These are phyloP conservation scores for Dolichotis patagonum DNA, from an alignment of 2,113 vertebrate genomes.

Conservation along the genomic window DNA sequence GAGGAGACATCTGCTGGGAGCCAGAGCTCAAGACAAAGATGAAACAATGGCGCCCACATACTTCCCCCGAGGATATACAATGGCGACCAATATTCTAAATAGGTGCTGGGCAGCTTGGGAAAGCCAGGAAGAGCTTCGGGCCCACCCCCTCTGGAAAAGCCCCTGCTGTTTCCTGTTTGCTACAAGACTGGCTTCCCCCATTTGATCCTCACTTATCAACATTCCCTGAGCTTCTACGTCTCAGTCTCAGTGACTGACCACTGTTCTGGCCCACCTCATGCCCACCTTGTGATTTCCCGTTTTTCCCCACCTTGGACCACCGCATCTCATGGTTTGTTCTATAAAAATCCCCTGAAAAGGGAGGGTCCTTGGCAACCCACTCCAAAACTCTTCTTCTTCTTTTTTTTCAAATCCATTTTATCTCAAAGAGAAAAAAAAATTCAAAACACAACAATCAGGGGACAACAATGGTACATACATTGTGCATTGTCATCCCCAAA, in stretches of 20 bases:
- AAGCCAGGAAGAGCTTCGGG: background rate
- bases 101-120: background rate
- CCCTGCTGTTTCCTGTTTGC: background rate
- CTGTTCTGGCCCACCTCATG: background rate
- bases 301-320: background rate
- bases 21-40: background rate
- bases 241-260: background rate
- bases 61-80: background rate
- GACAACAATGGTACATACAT: no score
- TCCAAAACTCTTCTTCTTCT: background rate
- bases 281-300: background rate
- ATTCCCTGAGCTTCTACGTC: no score
- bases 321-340: background rate
- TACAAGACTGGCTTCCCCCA: background rate
- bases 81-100: background rate
- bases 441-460: no score
- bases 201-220: no score
- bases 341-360: background rate
- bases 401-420: no score
- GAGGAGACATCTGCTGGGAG: background rate
- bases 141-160: background rate
- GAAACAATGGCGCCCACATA: background rate
- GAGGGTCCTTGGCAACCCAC: background rate
- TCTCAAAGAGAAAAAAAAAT: no score
- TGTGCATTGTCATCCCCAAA: no score